Conservation (phyloP, 2,888 invertebrate species). For the Muscina levida region DNA sequence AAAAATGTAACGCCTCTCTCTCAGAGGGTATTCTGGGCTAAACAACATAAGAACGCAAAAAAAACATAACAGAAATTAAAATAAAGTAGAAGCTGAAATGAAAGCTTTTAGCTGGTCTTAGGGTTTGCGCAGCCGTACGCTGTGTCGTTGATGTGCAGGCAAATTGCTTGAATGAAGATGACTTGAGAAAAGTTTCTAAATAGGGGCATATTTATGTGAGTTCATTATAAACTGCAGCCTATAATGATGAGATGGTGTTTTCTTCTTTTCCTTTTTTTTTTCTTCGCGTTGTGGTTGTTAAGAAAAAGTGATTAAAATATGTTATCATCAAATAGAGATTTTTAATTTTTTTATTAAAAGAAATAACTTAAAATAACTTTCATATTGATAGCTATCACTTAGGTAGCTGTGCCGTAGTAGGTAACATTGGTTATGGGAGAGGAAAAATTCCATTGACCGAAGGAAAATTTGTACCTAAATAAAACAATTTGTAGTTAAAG, state of each 20-base stretch:
- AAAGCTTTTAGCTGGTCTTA: not conserved
- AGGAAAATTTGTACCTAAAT: not conserved
- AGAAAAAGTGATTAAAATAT: conserved; percentile 43
- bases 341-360: conserved; percentile 36
- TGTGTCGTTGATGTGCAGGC: conserved; percentile 14
- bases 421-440: not conserved
- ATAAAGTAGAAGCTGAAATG: conserved; percentile 22
- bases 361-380: conserved; percentile 6
- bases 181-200: not conserved
- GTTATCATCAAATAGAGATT: conserved; percentile 60
- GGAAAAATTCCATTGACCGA: not conserved
- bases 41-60: conserved; percentile 46
- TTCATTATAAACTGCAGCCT: conserved; percentile 37
- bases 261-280: too few relatives aligned
- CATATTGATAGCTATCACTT: conserved; percentile 21
- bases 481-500: not conserved
- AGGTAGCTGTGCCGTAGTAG: not conserved
- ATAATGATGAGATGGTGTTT: conserved; percentile 44
- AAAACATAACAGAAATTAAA: conserved; percentile 19
- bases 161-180: conserved; percentile 53
- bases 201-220: conserved; percentile 3
- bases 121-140: not conserved
- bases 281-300: not conserved
- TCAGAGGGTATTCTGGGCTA: conserved; percentile 5
- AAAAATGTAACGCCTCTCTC: conserved; percentile 70